Evolutionary conservation across 2,797 vertebrate genomes (phyloP), one percentile per base, ranked within the genome.

Genomic region (Leptoclinus maculatus): DNA sequence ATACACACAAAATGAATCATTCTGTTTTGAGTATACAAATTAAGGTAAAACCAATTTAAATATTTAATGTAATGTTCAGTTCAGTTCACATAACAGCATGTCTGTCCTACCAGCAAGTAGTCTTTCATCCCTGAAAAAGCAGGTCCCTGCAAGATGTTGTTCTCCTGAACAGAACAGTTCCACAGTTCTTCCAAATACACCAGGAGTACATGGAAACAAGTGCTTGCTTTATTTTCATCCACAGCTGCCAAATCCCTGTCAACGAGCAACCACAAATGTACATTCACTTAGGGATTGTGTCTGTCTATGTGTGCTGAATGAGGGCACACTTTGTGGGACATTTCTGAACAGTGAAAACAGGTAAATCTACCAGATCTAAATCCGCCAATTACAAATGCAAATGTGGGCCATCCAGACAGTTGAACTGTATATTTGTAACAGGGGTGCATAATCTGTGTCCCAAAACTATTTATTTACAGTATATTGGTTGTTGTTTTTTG

Each of bases 101-200:
- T 58, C 27, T 27, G 9, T 0, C 81, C 0, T 76, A 94, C 92
- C 90, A 73, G 11, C 57, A 93, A 7, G 60, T 70, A 36, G 13
- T 78, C 34, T 7, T 7, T 67, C 74, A 93, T 87, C 19, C 54
- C 36, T 5, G 1, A 7, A 56, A 74, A 87, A 64, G 93, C 66
- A 1, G 93, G 91, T 13, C 68, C 86, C 32, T 64, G 72, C 66
- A 92, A 53, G n/a, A 91, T 64, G 43, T 6, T 83, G 62, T 78
- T 82, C 39, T 85, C 39, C 64, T 71, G 70, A 0, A 87, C 13
- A 6, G 74, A 83, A 2, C 12, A 62, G 2, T 19, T 45, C 76
- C 73, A 54, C 39, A 76, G 77, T 10, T 87, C 62, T 0, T 88
- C 67, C 75, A 91, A 19, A 71, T 27, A 43, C 10, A 4, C 3